These are phyloP conservation scores for Alectura lathami DNA, from an alignment of 2,113 vertebrate genomes.

Conservation along the genomic window DNA sequence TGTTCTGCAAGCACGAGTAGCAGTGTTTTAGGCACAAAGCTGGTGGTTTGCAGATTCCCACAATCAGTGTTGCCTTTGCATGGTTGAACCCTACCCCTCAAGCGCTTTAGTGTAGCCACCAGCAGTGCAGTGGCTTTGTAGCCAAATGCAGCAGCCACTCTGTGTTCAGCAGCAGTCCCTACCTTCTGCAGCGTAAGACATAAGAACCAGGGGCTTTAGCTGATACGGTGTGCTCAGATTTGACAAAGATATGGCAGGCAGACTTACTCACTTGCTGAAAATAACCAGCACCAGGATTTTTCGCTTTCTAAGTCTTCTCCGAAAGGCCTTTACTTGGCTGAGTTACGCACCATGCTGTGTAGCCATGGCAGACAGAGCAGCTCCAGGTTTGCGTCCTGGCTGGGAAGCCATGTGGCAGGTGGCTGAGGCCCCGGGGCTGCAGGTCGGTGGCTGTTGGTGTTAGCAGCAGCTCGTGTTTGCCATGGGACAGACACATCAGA, in stretches of 20 bases:
- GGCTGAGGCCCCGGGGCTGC: neutral
- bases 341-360: neutral
- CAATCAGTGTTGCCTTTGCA: neutral
- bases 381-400: neutral
- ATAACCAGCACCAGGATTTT: neutral
- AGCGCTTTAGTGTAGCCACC: neutral
- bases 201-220: neutral
- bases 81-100: fast-evolving
- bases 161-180: neutral
- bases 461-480: neutral
- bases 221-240: fast-evolving
- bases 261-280: fast-evolving
- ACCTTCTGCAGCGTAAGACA: neutral
- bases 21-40: neutral
- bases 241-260: neutral
- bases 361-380: neutral
- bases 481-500: neutral
- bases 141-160: neutral
- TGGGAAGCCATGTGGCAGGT: neutral
- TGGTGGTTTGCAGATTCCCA: neutral
- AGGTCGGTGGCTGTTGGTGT: neutral
- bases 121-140: neutral
- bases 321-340: neutral
- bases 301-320: neutral
- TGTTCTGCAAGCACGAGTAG: neutral